Base-by-base conservation (phyloP, 2,888 invertebrate genomes). In the Cecidostiba fungosa region DNA sequence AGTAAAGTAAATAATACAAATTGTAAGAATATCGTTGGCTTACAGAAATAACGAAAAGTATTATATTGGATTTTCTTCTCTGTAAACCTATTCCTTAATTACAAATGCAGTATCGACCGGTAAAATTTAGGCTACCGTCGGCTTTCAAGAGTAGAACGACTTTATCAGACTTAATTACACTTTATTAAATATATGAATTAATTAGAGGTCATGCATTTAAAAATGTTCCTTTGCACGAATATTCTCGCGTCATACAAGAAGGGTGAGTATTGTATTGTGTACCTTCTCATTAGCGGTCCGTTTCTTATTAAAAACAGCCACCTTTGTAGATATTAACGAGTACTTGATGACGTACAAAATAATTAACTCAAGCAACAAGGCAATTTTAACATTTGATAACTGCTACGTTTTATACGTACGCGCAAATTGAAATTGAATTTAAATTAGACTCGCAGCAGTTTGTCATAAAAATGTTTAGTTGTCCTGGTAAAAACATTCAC, bases 181-280 rank as follows among this genome's bases (percentile, higher is more conserved):
- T 19, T 70, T 70, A 70, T 70, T 32, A 36, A 70, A 70, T 36
- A 70, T 70, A 70, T 32, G 36, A 70, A 70, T 70, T 70, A 70
- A 70, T 70, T n/a, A n/a, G 8, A 4, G 70, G 36, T 19, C 32
- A n/a, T n/a, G n/a, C n/a, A 19, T 72, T 54, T 39, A 43, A 72
- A 36, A n/a, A 39, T 39, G n/a, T 19, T 10, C 14, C 14, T 72
- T 72, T 72, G 39, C 19, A 39, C n/a, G 23, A 39, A 36, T 39
- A 36, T n/a, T 19, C n/a, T 70, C n/a, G n/a, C n/a, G n/a, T 29
- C 6, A 54, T 26, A 26, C 23, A n/a, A 62, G 23, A 26, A 23
- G 12, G 4, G 5, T 62, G n/a, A 54, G 3, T 26, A 26, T 26
- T 29, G 6, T 59, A 23, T 59, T 4, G 3, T 43, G n/a, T 59